Base-by-base conservation (phyloP, 2,113 vertebrate species). In the Cebus imitator region DNA sequence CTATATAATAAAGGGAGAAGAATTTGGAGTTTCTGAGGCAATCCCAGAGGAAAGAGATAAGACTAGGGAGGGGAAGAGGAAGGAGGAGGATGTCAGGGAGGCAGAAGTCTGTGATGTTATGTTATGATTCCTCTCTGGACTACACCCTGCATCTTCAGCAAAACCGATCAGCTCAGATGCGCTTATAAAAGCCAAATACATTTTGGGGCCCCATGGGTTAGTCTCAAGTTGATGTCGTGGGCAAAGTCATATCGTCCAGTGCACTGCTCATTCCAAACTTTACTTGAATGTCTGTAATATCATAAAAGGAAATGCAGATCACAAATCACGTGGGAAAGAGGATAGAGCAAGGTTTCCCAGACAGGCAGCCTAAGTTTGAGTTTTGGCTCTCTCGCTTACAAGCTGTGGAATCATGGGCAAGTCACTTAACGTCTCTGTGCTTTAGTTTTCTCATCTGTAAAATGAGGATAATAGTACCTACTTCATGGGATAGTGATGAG, bases 351-450 rank as follows among this genome's bases (percentile, higher is more conserved):
- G 37, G 25, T n/a, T 64, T n/a, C 27, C 48, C 23, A 64, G 37
- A 32, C 43, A 70, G 32, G 1, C 37, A n/a, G 37, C 64, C 35
- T 27, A 50, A 57, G 25, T 21, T 64, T 50, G 80, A 80, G 81
- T 37, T 76, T 72, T 85, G 48, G 68, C 17, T 25, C 30, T 89
- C 40, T 52, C 7, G 7, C 25, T 93, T 40, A 37, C 2, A 57
- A 43, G 30, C 57, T 64, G 20, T 76, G 76, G 75, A 17, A 32
- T 2, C 48, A 80, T 45, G n/a, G 45, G 23, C 20, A 75, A 18
- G 18, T 32, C 37, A 2, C 0, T 0, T 57, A 82, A 90, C 2
- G 0, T 93, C 9, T n/a, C 13, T 30, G 9, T 81, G n/a, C 21
- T 25, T 96, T 48, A 7, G 52, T 70, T 89, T 50, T 40, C 30